Conservation (phyloP, 1,140 invertebrate species). For the Danaus plexippus region DNA sequence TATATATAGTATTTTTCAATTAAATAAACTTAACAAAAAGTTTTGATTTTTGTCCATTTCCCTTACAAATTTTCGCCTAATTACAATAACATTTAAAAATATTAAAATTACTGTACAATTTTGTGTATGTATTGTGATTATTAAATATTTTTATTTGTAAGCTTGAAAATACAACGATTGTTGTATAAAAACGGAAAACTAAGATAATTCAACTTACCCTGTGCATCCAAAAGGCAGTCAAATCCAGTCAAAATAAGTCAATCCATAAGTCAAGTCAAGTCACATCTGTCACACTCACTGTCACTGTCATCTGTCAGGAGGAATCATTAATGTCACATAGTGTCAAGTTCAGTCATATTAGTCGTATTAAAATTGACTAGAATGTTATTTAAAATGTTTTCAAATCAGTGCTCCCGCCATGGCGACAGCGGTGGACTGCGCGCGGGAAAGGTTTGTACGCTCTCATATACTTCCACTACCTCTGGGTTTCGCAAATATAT, state of each 20-base stretch:
- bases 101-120: too few species aligned
- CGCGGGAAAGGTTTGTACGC: constrained; percentile 24
- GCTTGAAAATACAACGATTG: too few species aligned
- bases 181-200: too few species aligned
- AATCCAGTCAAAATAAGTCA: constrained; percentile 20
- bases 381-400: constrained; percentile 36
- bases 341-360: constrained; percentile 24
- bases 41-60: too few species aligned
- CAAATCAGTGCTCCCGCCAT: constrained; percentile 46
- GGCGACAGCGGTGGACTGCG: constrained; percentile 46
- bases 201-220: too few species aligned
- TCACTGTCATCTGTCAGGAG: constrained; percentile 33
- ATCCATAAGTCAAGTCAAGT: constrained; percentile 34
- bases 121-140: too few species aligned
- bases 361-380: constrained; percentile 46
- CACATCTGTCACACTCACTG: constrained; percentile 22
- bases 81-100: too few species aligned
- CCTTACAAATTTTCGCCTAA: too few species aligned
- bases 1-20: too few species aligned
- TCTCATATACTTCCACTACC: constrained; percentile 63
- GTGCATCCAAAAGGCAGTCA: constrained; percentile 9
- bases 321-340: constrained; percentile 18
- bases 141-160: too few species aligned
- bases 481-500: constrained; percentile 39
- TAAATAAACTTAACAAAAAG: too few species aligned